Evolutionary conservation across 1,140 invertebrate species (phyloP).

Genomic region (Drosophila pseudoobscura): DNA sequence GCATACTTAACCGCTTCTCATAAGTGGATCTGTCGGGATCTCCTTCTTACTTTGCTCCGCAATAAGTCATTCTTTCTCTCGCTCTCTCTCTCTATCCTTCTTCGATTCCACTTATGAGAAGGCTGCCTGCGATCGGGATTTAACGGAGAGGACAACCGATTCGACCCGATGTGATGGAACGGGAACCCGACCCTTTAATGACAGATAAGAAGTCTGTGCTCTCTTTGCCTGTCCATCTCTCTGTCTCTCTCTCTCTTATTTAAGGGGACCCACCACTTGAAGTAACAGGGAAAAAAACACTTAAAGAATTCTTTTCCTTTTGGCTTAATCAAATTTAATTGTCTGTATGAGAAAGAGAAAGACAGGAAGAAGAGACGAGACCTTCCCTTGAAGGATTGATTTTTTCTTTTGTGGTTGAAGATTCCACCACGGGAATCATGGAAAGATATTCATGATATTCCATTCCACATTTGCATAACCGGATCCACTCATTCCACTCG

Average conservation of each 20-base stretch:
- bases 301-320: conserved; percentile 17
- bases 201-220: conserved; percentile 9
- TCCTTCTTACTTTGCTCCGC: too few relatives aligned
- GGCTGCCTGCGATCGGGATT: too few relatives aligned
- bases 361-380: too few relatives aligned
- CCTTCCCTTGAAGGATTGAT: too few relatives aligned
- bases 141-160: too few relatives aligned
- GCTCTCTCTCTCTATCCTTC: too few relatives aligned
- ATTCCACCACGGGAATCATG: conserved; percentile 28
- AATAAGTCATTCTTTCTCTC: too few relatives aligned
- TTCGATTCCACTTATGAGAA: too few relatives aligned
- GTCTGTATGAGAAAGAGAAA: conserved; percentile 5
- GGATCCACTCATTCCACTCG: conserved; percentile 52
- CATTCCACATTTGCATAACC: conserved; percentile 64
- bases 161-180: too few relatives aligned
- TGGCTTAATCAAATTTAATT: conserved; percentile 14
- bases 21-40: too few relatives aligned
- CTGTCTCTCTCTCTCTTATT: too few relatives aligned
- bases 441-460: conserved; percentile 65
- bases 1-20: too few relatives aligned
- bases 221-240: neutral
- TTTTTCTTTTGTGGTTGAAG: conserved; percentile 17
- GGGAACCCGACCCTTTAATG: conserved; percentile 12
- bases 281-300: conserved; percentile 26
- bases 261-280: conserved; percentile 13